Percentiles rank a stretch among this genome's conserved stretches.
Evolutionary conservation across 2,797 vertebrate genomes (phyloP).

Genomic region (Phrynocephalus vlangalii): DNA sequence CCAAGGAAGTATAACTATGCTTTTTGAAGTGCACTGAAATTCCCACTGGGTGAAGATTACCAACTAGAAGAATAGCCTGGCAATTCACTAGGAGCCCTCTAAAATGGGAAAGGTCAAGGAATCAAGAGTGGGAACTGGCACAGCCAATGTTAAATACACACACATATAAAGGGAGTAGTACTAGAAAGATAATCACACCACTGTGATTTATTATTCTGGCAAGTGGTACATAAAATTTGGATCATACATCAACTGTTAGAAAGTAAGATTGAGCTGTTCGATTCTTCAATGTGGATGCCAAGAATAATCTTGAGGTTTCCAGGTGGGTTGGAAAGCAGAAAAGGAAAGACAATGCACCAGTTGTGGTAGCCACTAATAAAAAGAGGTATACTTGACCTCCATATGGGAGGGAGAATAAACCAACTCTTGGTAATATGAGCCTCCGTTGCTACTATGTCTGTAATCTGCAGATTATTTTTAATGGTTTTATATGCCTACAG

Average conservation of each 20-base stretch:
- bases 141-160: not conserved
- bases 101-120: not conserved
- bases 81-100: not conserved
- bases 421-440: not conserved
- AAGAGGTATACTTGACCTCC: not conserved
- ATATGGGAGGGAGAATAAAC: not conserved
- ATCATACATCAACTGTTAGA: not conserved
- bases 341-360: not conserved
- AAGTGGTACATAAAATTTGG: not conserved
- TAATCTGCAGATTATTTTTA: too few species aligned
- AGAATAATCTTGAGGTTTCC: not conserved
- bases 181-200: not conserved
- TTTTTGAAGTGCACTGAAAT: not conserved
- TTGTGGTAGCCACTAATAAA: not conserved
- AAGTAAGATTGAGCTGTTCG: not conserved
- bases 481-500: too few species aligned
- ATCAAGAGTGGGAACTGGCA: not conserved
- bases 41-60: not conserved
- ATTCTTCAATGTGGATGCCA: not conserved
- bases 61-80: not conserved
- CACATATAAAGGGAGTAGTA: not conserved
- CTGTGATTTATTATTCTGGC: not conserved
- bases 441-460: not conserved
- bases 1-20: not conserved
- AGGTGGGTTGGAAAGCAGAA: not conserved